A percentile compares a stretch with the other conserved stretches of the same genome.
Evolutionary conservation across 2,113 vertebrate species (phyloP).

Genomic region (Platichthys flesus): DNA sequence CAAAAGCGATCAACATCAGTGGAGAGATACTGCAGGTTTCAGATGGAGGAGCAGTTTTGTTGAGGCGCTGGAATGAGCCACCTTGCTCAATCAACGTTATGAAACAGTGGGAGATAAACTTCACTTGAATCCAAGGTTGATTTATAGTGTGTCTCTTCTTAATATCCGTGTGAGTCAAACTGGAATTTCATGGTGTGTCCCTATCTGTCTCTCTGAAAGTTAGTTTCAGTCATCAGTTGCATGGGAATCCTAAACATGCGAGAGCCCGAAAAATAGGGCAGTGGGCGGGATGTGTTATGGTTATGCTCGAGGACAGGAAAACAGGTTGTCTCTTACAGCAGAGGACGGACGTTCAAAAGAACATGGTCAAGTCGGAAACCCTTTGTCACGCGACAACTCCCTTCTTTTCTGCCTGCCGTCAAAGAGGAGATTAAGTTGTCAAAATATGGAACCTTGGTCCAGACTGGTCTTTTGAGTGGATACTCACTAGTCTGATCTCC

Average conservation of each 20-base stretch:
- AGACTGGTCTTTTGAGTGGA: slow-evolving; percentile 83
- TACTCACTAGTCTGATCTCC: slow-evolving; percentile 81
- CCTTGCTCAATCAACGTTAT: slow-evolving; percentile 53
- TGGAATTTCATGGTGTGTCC: slow-evolving; percentile 32
- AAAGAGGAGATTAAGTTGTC: slow-evolving; percentile 86
- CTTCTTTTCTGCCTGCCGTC: slow-evolving; percentile 67
- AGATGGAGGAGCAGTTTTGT: slow-evolving; percentile 80
- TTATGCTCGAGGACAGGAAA: slow-evolving; percentile 4
- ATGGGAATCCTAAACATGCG: background rate
- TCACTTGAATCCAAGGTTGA: slow-evolving; percentile 43
- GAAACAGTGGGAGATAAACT: slow-evolving; percentile 50
- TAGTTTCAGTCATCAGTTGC: background rate
- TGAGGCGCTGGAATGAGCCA: slow-evolving; percentile 51
- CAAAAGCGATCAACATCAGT: slow-evolving; percentile 85
- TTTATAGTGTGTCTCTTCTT: slow-evolving; percentile 50
- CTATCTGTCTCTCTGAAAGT: slow-evolving; percentile 4
- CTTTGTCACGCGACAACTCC: background rate
- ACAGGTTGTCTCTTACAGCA: slow-evolving; percentile 40
- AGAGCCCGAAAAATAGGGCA: background rate
- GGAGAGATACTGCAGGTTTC: slow-evolving; percentile 83
- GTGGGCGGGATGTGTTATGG: background rate
- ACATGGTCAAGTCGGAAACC: slow-evolving; percentile 70
- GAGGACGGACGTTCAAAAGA: slow-evolving; percentile 66
- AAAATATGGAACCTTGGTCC: slow-evolving; percentile 80
- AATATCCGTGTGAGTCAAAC: slow-evolving; percentile 22